Conservation (phyloP, 1,140 invertebrate species). For the Rhagoletis pomonella region DNA sequence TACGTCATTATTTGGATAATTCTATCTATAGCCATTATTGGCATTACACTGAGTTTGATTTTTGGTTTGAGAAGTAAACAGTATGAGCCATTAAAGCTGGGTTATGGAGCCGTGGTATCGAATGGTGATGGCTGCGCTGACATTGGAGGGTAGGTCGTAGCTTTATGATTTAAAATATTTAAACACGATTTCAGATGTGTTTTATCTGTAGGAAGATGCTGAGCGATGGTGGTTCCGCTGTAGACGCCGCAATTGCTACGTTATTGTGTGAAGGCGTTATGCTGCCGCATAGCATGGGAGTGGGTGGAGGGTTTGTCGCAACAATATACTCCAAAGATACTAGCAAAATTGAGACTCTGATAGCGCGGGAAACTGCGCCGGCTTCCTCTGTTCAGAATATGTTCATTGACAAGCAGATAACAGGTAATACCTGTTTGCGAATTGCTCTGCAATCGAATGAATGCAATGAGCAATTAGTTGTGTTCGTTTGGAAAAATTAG, state of each 20-base stretch:
- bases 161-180: constrained; percentile 54
- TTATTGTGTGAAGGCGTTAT: constrained; percentile 91
- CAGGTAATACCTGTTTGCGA: too few relatives aligned
- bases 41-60: constrained; percentile 63
- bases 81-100: constrained; percentile 55
- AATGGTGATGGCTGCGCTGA: constrained; percentile 85
- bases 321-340: constrained; percentile 83
- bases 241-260: constrained; percentile 91
- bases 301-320: constrained; percentile 91
- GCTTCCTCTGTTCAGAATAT: constrained; percentile 3
- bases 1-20: too few relatives aligned
- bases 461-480: too few relatives aligned
- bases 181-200: background rate
- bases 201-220: constrained; percentile 76
- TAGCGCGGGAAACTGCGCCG: constrained; percentile 90
- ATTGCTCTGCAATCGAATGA: too few relatives aligned
- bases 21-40: constrained; percentile 36
- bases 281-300: constrained; percentile 89
- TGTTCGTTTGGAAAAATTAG: too few relatives aligned
- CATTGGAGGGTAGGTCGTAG: constrained; percentile 81
- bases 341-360: constrained; percentile 79
- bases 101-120: constrained; percentile 82
- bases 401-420: too few relatives aligned
- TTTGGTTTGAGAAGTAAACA: constrained; percentile 60
- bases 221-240: constrained; percentile 85